A percentile compares a stretch with the other conserved stretches of the same genome.
phyloP scores from a whole-genome alignment of 2,113 vertebrate genomes.

The Neoarius graeffei region DNA sequence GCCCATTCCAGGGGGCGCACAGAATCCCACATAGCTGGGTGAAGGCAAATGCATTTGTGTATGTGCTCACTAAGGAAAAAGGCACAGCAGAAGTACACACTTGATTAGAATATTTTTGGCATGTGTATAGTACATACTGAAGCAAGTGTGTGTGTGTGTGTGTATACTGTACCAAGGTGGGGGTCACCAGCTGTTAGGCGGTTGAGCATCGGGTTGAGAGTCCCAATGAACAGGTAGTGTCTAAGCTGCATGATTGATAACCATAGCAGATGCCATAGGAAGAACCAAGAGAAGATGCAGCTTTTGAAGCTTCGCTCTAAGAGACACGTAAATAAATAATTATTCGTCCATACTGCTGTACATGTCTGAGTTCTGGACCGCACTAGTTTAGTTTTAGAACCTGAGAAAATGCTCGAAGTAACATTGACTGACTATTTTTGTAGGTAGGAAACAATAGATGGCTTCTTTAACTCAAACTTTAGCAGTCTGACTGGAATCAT shows the following conservation, averaged over 20 bases:
- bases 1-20: slow-evolving; percentile 90
- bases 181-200: slow-evolving; percentile 67
- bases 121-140: not conserved
- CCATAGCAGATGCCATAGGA: slow-evolving; percentile 83
- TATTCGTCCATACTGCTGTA: not conserved
- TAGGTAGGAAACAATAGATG: not conserved
- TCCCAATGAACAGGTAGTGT: slow-evolving; percentile 90
- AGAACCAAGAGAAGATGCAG: slow-evolving; percentile 78
- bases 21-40: slow-evolving; percentile 89
- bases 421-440: not conserved
- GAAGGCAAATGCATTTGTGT: slow-evolving; percentile 88
- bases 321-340: slow-evolving; percentile 28
- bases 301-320: slow-evolving; percentile 71
- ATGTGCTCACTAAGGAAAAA: slow-evolving; percentile 78
- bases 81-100: not conserved
- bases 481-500: not conserved
- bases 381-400: not conserved
- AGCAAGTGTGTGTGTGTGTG: not conserved
- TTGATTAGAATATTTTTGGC: not conserved
- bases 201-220: slow-evolving; percentile 82
- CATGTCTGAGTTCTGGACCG: not conserved
- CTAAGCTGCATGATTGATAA: slow-evolving; percentile 87
- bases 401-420: not conserved
- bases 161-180: slow-evolving; percentile 66
- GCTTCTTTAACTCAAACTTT: not conserved